Evolutionary conservation across 1,140 invertebrate species (phyloP), one percentile per base, ranked within the genome.

Genomic region (Drosophila sp.): DNA sequence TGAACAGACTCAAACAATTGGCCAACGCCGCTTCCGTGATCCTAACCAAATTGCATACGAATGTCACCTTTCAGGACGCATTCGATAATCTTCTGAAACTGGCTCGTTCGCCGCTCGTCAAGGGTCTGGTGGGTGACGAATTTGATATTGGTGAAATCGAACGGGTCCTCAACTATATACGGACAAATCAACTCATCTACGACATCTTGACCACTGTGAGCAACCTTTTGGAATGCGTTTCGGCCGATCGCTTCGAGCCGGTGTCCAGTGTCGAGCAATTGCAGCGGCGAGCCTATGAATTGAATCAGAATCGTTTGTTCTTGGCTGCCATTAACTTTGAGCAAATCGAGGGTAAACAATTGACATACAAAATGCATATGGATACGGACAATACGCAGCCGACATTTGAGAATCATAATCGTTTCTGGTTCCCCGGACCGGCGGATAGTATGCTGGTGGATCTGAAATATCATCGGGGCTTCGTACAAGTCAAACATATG

Each of bases 371-470:
- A 79, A 94, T 95, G 41, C 93, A 95, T 61, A 95, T 95, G 94
- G 95, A 95, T 76, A 94, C 95, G 10, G 94, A 95, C 63, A 95
- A 94, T 70, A 94, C 94, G 2, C 95, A 95, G 8, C 93, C 94
- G 0, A 95, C 95, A 0, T 93, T 91, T 11, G 91, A 93, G 93
- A 92, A 83, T 93, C 40, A 94, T 92, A 90, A 95, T 93, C 93
- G 94, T 61, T 94, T 95, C 58, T 95, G 95, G 95, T 93, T 93
- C 11, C 95, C 95, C 0, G 95, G 95, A 0, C 94, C 95, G 0
- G 93, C 95, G 67, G 92, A 92, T 1, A 94, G 92, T 71, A 95
- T 95, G 89, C 80, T 95, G 6, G 93, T 95, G 50, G 93, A 95
- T 80, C 92, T 95, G 68, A 93, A 95, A 27, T 95, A 95, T 79